These are phyloP conservation scores for Chinchilla lanigera DNA, from an alignment of 2,113 vertebrate species.

Conservation along the genomic window DNA sequence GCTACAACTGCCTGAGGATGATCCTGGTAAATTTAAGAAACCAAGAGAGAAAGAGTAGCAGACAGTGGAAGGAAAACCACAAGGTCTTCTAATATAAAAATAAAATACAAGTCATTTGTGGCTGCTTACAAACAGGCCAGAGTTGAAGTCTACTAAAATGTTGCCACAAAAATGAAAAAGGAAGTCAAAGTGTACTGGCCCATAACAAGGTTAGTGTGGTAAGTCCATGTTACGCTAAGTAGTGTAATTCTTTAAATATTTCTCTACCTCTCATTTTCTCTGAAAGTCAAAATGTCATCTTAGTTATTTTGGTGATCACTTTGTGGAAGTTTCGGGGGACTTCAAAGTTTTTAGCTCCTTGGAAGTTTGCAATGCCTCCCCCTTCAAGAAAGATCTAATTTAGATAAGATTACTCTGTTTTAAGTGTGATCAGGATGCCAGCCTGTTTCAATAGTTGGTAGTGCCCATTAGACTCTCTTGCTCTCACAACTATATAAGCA, in stretches of 20 bases:
- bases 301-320: neutral
- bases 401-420: neutral
- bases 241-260: neutral
- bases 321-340: no score
- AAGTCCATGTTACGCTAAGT: accelerated
- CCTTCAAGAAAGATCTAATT: neutral
- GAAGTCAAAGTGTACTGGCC: neutral
- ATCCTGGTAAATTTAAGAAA: no score
- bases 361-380: neutral
- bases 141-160: neutral
- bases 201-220: accelerated
- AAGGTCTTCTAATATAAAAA: neutral
- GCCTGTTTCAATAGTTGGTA: accelerated
- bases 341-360: neutral
- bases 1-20: no score
- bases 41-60: neutral
- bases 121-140: neutral
- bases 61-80: accelerated
- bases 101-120: accelerated
- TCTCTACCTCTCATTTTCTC: neutral
- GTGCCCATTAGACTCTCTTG: accelerated
- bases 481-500: accelerated
- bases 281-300: neutral
- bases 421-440: neutral
- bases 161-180: neutral